Base-by-base conservation (phyloP, 2,888 invertebrate genomes). In the Leptothorax acervorum region DNA sequence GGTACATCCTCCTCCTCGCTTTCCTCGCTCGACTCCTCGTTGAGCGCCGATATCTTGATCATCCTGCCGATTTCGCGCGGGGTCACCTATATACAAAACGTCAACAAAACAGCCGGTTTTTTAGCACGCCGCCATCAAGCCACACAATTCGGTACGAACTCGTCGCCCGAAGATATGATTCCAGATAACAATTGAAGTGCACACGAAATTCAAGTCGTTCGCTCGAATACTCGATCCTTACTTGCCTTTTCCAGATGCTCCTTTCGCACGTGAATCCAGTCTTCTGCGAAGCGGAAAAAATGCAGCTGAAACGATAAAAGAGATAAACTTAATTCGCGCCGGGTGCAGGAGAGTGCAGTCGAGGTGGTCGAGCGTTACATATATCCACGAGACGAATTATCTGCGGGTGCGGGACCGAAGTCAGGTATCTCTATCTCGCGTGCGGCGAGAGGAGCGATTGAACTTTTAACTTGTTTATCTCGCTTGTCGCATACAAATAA, bases 11-110 rank as follows among this genome's bases (percentile, higher is more conserved):
- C 96, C 87, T 96, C 96, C 86, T 95, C 96, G 90, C 96, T 96
- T 63, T 96, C 96, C 70, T 96, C 96, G 75, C 95, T 96, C 0
- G 96, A 95, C 84, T 96, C 96, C 88, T 97, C 96, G 93, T 97
- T 97, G 74, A 97, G 94, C 8, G 97, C 97, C 62, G 96, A 95
- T 94, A 97, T 96, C 95, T 96, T 96, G 65, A 96, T 96, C 96
- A 96, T 96, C 89, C 78, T 89, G 42, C 15, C 35, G 15, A 55
- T 76, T 18, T 18, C 42, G 23, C 42, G 23, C 42, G n/a, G 28
- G 65, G 51, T 68, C 15, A 28, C 18, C 78, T 74, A 62, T 18
- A 12, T 83, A 48, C 68, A 82, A 88, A 88, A 88, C 57, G 87
- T 89, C 89, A 88, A 90, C 90, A 90, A 90, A 86, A 87, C 87